Base-by-base conservation (phyloP, 2,888 invertebrate species). In the Julus scandinavius region DNA sequence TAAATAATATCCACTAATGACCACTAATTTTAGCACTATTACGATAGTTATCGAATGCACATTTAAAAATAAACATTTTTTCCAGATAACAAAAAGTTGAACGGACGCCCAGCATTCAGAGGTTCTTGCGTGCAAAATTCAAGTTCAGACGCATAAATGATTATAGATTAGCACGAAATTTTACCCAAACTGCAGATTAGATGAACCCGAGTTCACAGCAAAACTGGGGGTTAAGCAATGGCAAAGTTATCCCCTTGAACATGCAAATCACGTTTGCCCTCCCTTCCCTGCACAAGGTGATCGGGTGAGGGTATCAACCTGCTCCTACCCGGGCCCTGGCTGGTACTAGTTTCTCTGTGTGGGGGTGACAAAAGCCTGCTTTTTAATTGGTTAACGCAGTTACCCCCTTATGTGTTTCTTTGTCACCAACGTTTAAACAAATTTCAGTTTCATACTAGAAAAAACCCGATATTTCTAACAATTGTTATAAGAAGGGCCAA, bases 201-300 rank as follows among this genome's bases (percentile, higher is more conserved):
- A 3, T 17, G 54, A 15, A 17, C 54, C 17, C 17, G 13, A 54
- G 54, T 13, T 54, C 54, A 54, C 13, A 54, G 54, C 54, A 54
- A 54, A 54, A 54, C 54, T 54, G 54, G 54, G 54, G 54, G 54
- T 54, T 54, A 54, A 54, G 54, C 13, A 54, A 54, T 54, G 17
- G 17, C 54, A 13, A 54, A 54, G 54, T 54, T 45, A 45, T 54
- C 54, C 54, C 54, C 54, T 54, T 54, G 54, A 54, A 54, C 54
- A 54, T 54, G 54, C 54, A 54, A 54, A 54, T 54, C 54, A 54
- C 54, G 54, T 54, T 54, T 54, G 54, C 54, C 54, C 54, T 54
- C 9, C 54, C 54, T 54, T 54, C 54, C 54, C 54, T 13, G 54
- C 54, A 54, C 54, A 54, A 54, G 54, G 54, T 54, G 54, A 54